Percentiles rank a stretch among this genome's conserved stretches.
Evolutionary conservation across 2,797 vertebrate genomes (phyloP).

Genomic region (Melanotaenia maccullochi): DNA sequence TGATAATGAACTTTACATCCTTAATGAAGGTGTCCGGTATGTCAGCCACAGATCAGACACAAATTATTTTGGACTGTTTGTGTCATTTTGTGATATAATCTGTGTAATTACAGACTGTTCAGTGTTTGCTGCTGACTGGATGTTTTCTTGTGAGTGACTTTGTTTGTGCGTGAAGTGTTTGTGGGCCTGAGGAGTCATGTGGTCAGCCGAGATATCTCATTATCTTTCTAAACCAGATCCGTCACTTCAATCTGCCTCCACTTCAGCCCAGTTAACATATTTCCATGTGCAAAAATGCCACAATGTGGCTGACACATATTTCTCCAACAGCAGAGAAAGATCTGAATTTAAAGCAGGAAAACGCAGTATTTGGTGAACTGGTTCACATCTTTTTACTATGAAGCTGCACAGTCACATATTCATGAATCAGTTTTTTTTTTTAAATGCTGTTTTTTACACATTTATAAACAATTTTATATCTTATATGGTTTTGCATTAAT

Average conservation of each 20-base stretch:
- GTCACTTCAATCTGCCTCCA: conserved; percentile 43
- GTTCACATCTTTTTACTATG: conserved; percentile 10
- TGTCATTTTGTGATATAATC: conserved; percentile 53
- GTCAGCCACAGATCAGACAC: conserved; percentile 26
- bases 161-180: conserved; percentile 52
- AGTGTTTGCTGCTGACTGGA: conserved; percentile 33
- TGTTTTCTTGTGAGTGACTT: conserved; percentile 52
- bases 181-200: conserved; percentile 57
- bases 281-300: conserved; percentile 38
- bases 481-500: not conserved
- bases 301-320: conserved; percentile 18
- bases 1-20: conserved; percentile 92
- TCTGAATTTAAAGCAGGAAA: not conserved
- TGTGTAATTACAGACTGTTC: conserved; percentile 46
- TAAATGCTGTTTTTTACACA: conserved; percentile 4
- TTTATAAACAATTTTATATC: not conserved
- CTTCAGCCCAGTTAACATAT: conserved; percentile 47
- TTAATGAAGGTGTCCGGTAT: conserved; percentile 98
- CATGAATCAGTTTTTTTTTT: not conserved
- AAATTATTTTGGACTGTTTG: conserved; percentile 28
- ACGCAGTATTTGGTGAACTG: conserved; percentile 2
- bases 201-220: conserved; percentile 69
- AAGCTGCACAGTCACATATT: not conserved
- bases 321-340: conserved; percentile 16
- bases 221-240: conserved; percentile 69